Base-by-base conservation (phyloP, 2,797 vertebrate genomes). In the Amazona ochrocephala region DNA sequence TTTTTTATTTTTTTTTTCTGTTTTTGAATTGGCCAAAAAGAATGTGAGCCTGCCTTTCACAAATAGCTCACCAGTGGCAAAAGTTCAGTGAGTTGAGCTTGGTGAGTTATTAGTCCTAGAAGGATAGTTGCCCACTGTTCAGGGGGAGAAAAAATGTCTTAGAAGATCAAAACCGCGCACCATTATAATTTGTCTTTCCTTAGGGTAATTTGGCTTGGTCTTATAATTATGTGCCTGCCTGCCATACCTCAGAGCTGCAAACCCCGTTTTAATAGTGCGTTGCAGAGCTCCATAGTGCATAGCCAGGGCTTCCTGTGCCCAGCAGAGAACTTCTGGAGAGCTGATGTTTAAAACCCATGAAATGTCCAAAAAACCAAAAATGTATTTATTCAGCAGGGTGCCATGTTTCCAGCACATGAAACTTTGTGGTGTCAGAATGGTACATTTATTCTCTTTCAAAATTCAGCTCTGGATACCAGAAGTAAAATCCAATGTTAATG, bases 1-100 rank as follows among this genome's bases (percentile, higher is more conserved):
- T 34, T 34, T 34, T 7, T 34, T 34, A 7, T 34, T 34, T 34
- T 34, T 11, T 12, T 75, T 79, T 56, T 79, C 26, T 5, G 4
- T 9, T 92, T 83, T 79, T 39, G 45, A 80, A 71, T 89, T 4
- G 2, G 65, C 45, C 45, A 87, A 78, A 89, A 95, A 78, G 85
- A 86, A 91, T 91, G 53, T 39, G 68, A 64, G 70, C 87, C 85
- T 91, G 75, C 94, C 83, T 95, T 80, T 94, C 72, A 84, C 85
- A 78, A 92, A 89, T 84, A 83, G 61, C 62, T 95, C 8, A 3
- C 75, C 82, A 85, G 93, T 93, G 88, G 90, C 91, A 94, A 92
- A 96, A 96, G 95, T 94, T 96, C 86, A 89, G 84, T 91, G 53
- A 53, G 39, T 87, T 4, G 1, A 89, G 60, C 72, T 70, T 75